phyloP scores from a whole-genome alignment of 2,113 vertebrate genomes.

The Butorides virescens region DNA sequence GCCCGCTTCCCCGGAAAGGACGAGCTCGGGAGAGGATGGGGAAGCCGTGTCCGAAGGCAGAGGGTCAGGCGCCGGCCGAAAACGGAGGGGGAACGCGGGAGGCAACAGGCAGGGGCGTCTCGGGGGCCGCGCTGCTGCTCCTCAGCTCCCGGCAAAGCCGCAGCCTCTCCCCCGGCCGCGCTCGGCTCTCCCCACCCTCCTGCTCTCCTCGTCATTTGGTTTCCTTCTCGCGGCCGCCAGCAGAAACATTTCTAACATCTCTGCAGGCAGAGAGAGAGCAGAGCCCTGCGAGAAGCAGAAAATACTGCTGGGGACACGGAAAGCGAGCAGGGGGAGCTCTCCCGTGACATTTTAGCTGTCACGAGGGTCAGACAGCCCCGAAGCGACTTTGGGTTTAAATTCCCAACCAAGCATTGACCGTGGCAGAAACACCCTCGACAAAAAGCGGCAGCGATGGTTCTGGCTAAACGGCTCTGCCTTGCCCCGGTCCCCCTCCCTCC shows the following conservation, averaged over 20 bases:
- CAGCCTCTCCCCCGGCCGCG: not conserved
- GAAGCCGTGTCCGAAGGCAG: not conserved
- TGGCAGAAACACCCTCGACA: not conserved
- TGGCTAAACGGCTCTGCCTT: not conserved
- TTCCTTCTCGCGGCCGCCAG: not conserved
- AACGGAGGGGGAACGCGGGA: not conserved
- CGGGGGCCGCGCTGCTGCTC: not conserved
- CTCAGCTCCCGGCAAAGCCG: not conserved
- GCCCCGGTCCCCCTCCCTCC: not conserved
- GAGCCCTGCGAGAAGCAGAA: not conserved
- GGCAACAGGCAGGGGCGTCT: not conserved
- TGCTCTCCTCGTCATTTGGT: not conserved
- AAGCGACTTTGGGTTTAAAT: not conserved
- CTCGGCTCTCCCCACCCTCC: not conserved
- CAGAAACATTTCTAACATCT: not conserved
- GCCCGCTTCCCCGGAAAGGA: not conserved
- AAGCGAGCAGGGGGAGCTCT: not conserved
- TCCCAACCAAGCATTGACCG: not conserved
- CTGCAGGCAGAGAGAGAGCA: not conserved
- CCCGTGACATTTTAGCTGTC: not conserved
- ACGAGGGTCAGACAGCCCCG: not conserved
- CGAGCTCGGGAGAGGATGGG: not conserved
- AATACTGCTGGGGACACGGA: not conserved
- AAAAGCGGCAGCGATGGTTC: not conserved
- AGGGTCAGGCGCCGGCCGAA: rapidly evolving